phyloP scores from a whole-genome alignment of 2,797 vertebrate species.

The Hyperoplus lanceolatus region DNA sequence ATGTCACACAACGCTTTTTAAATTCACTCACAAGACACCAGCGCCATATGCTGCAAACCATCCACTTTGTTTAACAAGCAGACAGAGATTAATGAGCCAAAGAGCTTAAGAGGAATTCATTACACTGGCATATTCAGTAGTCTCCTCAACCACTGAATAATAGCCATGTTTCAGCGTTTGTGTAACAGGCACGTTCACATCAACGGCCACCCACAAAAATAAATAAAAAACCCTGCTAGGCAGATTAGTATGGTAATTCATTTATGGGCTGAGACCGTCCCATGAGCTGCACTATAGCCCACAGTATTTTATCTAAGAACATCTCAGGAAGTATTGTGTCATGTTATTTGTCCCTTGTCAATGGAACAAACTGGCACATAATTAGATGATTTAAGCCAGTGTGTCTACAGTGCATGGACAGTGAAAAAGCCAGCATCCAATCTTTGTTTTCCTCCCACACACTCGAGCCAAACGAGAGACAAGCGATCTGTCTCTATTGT shows the following conservation, averaged over 20 bases:
- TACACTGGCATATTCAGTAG: constrained; percentile 62
- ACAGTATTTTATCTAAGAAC: constrained; percentile 37
- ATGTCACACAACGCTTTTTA: constrained; percentile 49
- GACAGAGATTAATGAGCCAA: constrained; percentile 75
- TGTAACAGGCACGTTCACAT: constrained; percentile 48
- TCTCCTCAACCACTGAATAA: constrained; percentile 66
- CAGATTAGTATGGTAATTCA: constrained; percentile 66
- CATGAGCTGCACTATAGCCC: constrained; percentile 49
- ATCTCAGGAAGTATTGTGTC: constrained; percentile 37
- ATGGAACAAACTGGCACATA: constrained; percentile 40
- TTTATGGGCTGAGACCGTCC: constrained; percentile 54
- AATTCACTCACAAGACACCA: constrained; percentile 44
- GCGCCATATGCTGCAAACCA: constrained; percentile 43
- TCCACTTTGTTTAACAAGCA: constrained; percentile 66
- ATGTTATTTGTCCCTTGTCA: constrained; percentile 24
- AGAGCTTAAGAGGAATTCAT: constrained; percentile 67
- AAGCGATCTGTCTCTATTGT: constrained; percentile 75
- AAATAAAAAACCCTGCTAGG: neutral
- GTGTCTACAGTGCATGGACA: constrained; percentile 52
- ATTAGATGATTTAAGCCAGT: constrained; percentile 53
- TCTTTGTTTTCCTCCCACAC: constrained; percentile 78
- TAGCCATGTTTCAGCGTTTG: constrained; percentile 65
- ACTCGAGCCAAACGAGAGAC: constrained; percentile 62
- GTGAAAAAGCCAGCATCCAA: constrained; percentile 68
- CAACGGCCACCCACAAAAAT: constrained; percentile 54